Evolutionary conservation across 2,888 invertebrate species (phyloP), one percentile per base, ranked within the genome.

Genomic region (Chrysina gloriosa): DNA sequence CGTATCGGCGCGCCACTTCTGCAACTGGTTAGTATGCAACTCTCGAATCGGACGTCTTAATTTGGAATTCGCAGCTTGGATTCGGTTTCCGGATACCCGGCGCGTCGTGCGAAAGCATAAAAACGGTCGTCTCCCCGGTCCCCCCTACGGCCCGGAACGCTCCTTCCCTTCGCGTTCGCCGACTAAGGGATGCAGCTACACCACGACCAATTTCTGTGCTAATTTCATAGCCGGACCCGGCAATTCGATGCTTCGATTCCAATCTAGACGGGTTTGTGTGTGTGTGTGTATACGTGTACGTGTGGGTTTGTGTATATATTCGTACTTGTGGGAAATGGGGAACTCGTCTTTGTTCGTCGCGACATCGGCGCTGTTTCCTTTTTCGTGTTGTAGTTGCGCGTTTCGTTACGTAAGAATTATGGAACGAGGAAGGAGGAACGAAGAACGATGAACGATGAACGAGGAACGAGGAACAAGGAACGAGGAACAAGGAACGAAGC

Each of bases 21-120:
- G n/a, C n/a, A n/a, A n/a, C n/a, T n/a, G n/a, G n/a, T 63, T 63
- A 63, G 63, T 63, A 63, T 63, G 63, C 63, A 31, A 19, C 27
- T 27, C 45, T 45, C 27, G 58, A 63, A 42, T 45, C 16, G 63
- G 63, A 63, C 42, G 27, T 63, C 63, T 63, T 63, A 63, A 63
- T 63, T 63, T 45, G 63, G 63, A 47, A 63, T 63, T 63, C 63
- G 45, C 63, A 47, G 47, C 63, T 45, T 47, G 52, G 23, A 52
- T 39, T 14, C 42, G 39, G 39, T 6, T 19, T 56, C 31, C 34
- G 56, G 29, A 7, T 11, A 3, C 27, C 3, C 6, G 5, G 3
- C 6, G 14, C n/a, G 25, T 9, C 9, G 45, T 16, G 47, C 4
- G 34, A 58, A 39, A n/a, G 36, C 5, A 14, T 36, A 58, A 58